These are phyloP conservation scores for Aelia acuminata DNA, from an alignment of 2,888 invertebrate species.

Conservation along the genomic window DNA sequence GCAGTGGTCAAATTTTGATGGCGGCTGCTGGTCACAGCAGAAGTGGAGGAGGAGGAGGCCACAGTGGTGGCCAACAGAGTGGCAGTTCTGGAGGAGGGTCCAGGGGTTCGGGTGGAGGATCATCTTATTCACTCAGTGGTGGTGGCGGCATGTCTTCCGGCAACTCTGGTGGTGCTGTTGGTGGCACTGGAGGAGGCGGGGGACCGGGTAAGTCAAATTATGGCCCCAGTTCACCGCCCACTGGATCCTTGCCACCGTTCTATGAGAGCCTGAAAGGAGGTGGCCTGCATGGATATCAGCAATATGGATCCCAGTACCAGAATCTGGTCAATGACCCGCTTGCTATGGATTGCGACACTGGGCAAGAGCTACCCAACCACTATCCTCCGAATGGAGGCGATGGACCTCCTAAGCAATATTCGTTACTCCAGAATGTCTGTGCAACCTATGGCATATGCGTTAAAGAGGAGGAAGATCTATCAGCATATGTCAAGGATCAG, in stretches of 20 bases:
- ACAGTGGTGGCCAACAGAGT: slow-evolving; percentile 70
- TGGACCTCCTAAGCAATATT: slow-evolving; percentile 79
- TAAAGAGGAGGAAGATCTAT: slow-evolving; percentile 77
- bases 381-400: slow-evolving; percentile 69
- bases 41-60: slow-evolving; percentile 73
- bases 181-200: slow-evolving; percentile 77
- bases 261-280: slow-evolving; percentile 89
- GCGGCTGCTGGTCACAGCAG: slow-evolving; percentile 88
- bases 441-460: slow-evolving; percentile 83
- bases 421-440: slow-evolving; percentile 81
- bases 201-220: slow-evolving; percentile 88
- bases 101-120: slow-evolving; percentile 71
- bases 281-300: slow-evolving; percentile 69
- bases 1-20: slow-evolving; percentile 73
- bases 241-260: slow-evolving; percentile 89
- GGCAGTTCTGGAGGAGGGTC: slow-evolving; percentile 71
- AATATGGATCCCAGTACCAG: slow-evolving; percentile 75
- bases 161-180: slow-evolving; percentile 73
- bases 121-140: slow-evolving; percentile 70
- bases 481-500: slow-evolving; percentile 70
- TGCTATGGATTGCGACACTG: slow-evolving; percentile 83
- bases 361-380: slow-evolving; percentile 72
- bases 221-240: slow-evolving; percentile 89
- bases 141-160: slow-evolving; percentile 75
- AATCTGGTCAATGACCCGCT: slow-evolving; percentile 79